A percentile compares a stretch with the other conserved stretches of the same genome.
Evolutionary conservation across 2,113 vertebrate species (phyloP).

Genomic region (Myocastor coypus): DNA sequence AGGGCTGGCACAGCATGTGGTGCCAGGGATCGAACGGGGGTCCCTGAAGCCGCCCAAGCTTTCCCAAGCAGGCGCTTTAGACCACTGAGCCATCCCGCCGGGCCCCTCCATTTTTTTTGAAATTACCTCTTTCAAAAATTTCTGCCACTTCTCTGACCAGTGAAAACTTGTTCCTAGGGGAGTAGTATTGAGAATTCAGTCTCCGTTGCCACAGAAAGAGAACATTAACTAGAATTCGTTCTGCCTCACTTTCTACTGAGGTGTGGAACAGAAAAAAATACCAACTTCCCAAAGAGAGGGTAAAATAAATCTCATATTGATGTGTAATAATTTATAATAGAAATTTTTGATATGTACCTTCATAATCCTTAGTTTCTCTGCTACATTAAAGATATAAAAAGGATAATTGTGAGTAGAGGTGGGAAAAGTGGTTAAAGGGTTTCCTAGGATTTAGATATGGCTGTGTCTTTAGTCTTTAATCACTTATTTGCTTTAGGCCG

Average conservation of each 20-base stretch:
- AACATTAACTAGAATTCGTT: constrained; percentile 4
- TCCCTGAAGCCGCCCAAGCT: no score
- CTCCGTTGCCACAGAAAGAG: neutral
- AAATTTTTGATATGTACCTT: neutral
- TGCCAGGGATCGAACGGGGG: no score
- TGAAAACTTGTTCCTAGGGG: neutral
- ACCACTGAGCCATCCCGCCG: no score
- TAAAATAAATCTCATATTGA: neutral
- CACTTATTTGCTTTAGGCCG: neutral
- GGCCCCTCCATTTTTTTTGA: neutral
- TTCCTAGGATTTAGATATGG: neutral
- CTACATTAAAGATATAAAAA: neutral
- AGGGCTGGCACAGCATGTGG: no score
- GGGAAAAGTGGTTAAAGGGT: neutral
- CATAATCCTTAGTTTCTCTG: neutral
- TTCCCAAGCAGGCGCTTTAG: no score
- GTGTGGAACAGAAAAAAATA: neutral
- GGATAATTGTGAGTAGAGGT: neutral
- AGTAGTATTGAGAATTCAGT: neutral
- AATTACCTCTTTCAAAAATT: neutral
- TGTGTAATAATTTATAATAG: neutral
- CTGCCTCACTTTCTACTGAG: neutral
- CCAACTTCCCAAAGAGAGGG: neutral
- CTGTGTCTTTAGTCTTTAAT: neutral
- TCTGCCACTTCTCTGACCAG: neutral